phyloP scores from a whole-genome alignment of 2,888 invertebrate genomes.

The Elaeidobius kamerunicus region DNA sequence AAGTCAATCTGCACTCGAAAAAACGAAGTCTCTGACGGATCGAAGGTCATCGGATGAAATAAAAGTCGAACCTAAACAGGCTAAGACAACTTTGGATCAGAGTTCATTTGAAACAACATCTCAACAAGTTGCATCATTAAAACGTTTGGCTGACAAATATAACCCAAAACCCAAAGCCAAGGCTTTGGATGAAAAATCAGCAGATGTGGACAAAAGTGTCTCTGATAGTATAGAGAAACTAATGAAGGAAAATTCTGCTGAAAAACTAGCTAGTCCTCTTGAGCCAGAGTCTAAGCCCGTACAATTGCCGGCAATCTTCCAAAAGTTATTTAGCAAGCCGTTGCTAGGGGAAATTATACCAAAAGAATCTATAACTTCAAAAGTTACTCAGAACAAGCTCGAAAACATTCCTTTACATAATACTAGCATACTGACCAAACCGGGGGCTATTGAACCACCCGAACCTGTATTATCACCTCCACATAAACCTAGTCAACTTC shows the following conservation, averaged over 20 bases:
- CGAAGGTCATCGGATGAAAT: background rate
- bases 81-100: background rate
- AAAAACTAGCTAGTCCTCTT: conserved; percentile 28
- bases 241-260: conserved; percentile 31
- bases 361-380: conserved; percentile 5
- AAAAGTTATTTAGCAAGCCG: conserved; percentile 23
- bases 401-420: background rate
- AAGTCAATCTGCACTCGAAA: background rate
- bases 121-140: conserved; percentile 19
- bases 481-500: conserved; percentile 7
- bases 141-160: conserved; percentile 51
- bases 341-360: conserved; percentile 12
- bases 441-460: conserved; percentile 7
- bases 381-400: background rate
- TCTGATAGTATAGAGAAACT: conserved; percentile 38
- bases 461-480: conserved; percentile 18
- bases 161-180: conserved; percentile 48
- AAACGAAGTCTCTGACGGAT: conserved; percentile 13
- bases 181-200: conserved; percentile 15
- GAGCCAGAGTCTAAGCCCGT: conserved; percentile 5
- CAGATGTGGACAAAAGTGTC: conserved; percentile 42
- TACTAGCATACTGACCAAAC: conserved; percentile 9
- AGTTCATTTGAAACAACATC: background rate
- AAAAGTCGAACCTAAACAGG: background rate
- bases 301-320: conserved; percentile 25